Conservation (phyloP, 2,113 vertebrate genomes). For the Leucopsar rothschildi region DNA sequence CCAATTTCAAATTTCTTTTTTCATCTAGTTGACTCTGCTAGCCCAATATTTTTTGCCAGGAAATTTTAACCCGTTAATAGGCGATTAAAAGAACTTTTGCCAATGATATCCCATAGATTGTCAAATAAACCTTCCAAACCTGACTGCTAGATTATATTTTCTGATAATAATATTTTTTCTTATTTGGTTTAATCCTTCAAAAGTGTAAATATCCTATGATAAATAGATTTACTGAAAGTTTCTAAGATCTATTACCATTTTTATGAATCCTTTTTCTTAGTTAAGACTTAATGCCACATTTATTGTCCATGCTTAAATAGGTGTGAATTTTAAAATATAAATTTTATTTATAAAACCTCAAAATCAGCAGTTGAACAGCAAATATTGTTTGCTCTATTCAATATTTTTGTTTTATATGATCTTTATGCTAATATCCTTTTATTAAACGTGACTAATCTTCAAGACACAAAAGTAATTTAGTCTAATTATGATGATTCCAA, state of each 20-base stretch:
- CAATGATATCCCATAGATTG: background rate
- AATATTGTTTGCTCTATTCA: background rate
- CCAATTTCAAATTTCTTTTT: background rate
- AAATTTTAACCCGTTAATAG: background rate
- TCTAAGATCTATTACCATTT: background rate
- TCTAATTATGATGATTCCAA: background rate
- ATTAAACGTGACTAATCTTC: background rate
- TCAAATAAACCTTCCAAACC: background rate
- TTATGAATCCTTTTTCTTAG: background rate
- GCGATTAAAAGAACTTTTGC: background rate
- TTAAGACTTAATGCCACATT: background rate
- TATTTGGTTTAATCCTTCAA: background rate
- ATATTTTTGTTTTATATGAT: background rate
- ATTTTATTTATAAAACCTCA: background rate
- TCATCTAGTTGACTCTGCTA: background rate
- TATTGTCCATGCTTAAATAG: background rate
- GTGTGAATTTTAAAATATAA: background rate
- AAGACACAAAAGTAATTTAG: background rate
- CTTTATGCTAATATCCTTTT: background rate
- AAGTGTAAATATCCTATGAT: background rate
- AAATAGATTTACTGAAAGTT: background rate
- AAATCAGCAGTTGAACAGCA: background rate
- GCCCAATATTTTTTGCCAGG: background rate
- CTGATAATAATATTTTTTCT: background rate
- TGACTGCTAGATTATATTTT: background rate